Evolutionary conservation across 2,113 vertebrate genomes (phyloP), one percentile per base, ranked within the genome.

Genomic region (Paramormyrops kingsleyae): DNA sequence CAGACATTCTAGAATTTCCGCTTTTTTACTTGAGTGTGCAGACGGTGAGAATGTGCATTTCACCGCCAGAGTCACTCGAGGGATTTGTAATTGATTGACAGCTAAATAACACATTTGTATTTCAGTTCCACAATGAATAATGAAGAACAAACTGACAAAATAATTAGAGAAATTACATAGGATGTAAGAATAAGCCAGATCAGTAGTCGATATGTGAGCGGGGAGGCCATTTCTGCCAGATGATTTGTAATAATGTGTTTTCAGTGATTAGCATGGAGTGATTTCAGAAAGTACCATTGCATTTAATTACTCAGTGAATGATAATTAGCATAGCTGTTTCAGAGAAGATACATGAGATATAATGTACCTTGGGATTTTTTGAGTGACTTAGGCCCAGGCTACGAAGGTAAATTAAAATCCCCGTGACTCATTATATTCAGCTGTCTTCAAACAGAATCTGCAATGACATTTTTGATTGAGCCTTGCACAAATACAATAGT

Each of bases 341-440:
- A 62, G 52, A 66, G 35, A 88, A 42, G 87, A 88, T 88, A 88
- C 52, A 59, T 46, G 87, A 88, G 53, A 42, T 52, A 24, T 89
- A 53, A 53, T 89, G 66, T 44, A 89, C 47, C 35, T 53, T 42
- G 70, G 88, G 74, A 83, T 13, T 83, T 70, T 89, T 53, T 89
- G 27, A 80, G n/a, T 50, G 70, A 83, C 80, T 89, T 19, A 47
- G 12, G 44, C 19, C 15, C 70, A 4, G 49, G 47, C 27, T 53
- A 83, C 83, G 49, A 83, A 80, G n/a, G 70, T 89, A 44, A 83
- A 80, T 87, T 87, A 53, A 87, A 87, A 87, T 87, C 84, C 13
- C 47, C 17, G 13, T 50, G 47, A 52, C 47, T 87, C 85, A 21
- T 24, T 52, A 89, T 80, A 39, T 89, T 49, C 70, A 53, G 21